phyloP scores from a whole-genome alignment of 1,140 invertebrate genomes.

The Saccostrea glomerata region DNA sequence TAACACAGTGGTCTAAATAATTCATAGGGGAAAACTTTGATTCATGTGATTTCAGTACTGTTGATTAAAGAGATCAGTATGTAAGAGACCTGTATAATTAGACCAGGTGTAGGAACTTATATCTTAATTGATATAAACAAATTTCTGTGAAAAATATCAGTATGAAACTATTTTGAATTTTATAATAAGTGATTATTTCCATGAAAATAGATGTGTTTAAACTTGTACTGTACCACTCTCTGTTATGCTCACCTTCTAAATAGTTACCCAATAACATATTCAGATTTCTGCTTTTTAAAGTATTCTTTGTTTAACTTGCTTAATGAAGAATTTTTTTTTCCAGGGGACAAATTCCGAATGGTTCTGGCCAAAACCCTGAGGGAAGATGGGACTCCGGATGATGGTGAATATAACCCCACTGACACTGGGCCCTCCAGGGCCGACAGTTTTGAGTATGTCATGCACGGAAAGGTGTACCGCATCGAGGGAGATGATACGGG shows the following conservation, averaged over 20 bases:
- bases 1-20: neutral
- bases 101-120: neutral
- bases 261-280: neutral
- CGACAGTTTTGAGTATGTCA: slow-evolving; percentile 99
- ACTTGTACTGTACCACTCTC: neutral
- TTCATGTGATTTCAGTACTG: neutral
- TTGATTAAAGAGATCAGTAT: neutral
- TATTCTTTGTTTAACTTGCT: neutral
- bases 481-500: slow-evolving; percentile 98
- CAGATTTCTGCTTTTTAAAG: neutral
- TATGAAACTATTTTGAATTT: neutral
- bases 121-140: neutral
- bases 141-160: neutral
- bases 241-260: neutral
- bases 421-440: slow-evolving; percentile 87
- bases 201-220: neutral
- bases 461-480: slow-evolving; percentile 99
- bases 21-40: neutral
- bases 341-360: slow-evolving; percentile 94
- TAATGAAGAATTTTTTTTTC: slow-evolving; percentile 33
- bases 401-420: slow-evolving; percentile 93
- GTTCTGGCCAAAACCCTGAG: slow-evolving; percentile 96
- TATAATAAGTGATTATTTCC: neutral
- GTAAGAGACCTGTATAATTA: neutral
- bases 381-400: slow-evolving; percentile 97